Percentiles rank a stretch among this genome's conserved stretches.
phyloP scores from a whole-genome alignment of 2,888 invertebrate species.

The Chaitophorus viminalis region DNA sequence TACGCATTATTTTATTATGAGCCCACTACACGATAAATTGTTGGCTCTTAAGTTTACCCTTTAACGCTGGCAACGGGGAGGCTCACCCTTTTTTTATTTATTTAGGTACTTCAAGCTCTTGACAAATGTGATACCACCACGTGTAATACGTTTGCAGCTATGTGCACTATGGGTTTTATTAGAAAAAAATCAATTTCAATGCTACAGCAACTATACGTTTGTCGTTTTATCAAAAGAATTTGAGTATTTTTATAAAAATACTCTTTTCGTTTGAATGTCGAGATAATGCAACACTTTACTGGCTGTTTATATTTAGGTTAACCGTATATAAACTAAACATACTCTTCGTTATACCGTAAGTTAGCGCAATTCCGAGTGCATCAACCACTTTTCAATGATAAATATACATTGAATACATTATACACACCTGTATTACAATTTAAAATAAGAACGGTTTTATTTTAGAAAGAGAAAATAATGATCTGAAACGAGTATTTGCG shows the following conservation, averaged over 20 bases:
- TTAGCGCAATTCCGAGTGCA: neutral
- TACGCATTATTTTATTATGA: constrained; percentile 6
- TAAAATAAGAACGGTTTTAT: neutral
- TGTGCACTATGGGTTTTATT: neutral
- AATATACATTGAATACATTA: neutral
- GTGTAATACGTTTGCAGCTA: neutral
- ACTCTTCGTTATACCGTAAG: neutral
- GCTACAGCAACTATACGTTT: neutral
- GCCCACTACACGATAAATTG: constrained; percentile 27
- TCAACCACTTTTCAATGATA: neutral
- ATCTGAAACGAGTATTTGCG: too few relatives aligned
- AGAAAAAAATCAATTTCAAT: neutral
- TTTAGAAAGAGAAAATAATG: neutral
- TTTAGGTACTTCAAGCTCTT: constrained; percentile 6
- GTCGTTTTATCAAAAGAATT: neutral
- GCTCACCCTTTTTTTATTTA: constrained; percentile 29
- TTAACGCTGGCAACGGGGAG: neutral
- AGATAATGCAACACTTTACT: neutral
- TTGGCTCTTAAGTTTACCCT: constrained; percentile 19
- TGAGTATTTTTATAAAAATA: neutral
- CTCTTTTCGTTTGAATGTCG: constrained; percentile 4
- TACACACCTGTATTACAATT: too few relatives aligned
- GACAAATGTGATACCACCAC: neutral
- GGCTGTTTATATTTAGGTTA: neutral
- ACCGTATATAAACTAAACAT: too few relatives aligned